Evolutionary conservation across 2,113 vertebrate genomes (phyloP).

Genomic region (Oncorhynchus tshawytscha): DNA sequence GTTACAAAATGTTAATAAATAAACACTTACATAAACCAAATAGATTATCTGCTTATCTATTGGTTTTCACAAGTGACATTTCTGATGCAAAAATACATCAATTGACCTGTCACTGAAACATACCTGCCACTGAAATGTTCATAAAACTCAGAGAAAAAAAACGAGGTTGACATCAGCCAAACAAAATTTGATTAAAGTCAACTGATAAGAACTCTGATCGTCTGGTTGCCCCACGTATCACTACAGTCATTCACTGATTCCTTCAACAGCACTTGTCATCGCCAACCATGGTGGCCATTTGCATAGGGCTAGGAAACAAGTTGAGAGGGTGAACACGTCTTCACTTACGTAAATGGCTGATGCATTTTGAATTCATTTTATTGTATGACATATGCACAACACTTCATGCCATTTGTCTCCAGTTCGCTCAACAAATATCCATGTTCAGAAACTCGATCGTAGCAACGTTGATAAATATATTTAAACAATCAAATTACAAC

Average conservation of each 20-base stretch:
- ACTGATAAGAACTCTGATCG: not conserved
- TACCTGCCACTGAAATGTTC: not conserved
- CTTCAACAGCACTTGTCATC: constrained; percentile 23
- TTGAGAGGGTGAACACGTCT: constrained; percentile 56
- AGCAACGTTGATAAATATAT: not conserved
- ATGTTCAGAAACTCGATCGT: not conserved
- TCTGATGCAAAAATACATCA: not conserved
- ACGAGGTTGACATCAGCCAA: constrained; percentile 13
- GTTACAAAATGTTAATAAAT: not conserved
- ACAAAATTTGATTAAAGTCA: not conserved
- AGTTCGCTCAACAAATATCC: not conserved
- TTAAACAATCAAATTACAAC: not conserved
- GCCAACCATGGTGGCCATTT: constrained; percentile 55
- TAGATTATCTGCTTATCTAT: not conserved
- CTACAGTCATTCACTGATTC: constrained; percentile 3
- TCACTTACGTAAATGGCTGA: constrained; percentile 61
- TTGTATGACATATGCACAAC: constrained; percentile 45
- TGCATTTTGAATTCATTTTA: constrained; percentile 46
- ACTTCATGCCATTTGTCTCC: constrained; percentile 15
- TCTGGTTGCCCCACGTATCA: not conserved
- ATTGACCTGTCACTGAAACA: not conserved
- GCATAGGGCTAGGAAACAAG: constrained; percentile 51
- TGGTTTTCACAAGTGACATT: not conserved
- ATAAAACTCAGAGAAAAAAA: constrained; percentile 3
- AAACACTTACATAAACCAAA: not conserved